A percentile compares a stretch with the other conserved stretches of the same genome.
Evolutionary conservation across 2,113 vertebrate genomes (phyloP).

Genomic region (Pituophis catenifer): DNA sequence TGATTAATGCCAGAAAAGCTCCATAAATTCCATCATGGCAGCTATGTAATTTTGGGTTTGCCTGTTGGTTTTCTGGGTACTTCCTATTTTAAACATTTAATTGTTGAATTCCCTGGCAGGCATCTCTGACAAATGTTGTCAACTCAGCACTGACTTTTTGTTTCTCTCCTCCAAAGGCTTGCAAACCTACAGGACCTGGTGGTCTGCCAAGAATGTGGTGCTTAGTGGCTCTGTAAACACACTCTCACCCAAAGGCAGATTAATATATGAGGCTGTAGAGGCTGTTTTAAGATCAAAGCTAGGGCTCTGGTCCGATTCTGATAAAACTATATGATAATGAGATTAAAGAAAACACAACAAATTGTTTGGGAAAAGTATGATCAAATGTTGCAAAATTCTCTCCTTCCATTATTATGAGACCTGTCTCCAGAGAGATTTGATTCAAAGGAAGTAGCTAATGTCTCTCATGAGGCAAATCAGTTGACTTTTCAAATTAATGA

Average conservation of each 20-base stretch:
- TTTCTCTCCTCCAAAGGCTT: slow-evolving; percentile 32
- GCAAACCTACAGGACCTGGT: slow-evolving; percentile 7
- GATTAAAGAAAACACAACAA: not conserved
- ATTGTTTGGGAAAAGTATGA: not conserved
- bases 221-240: slow-evolving; percentile 7
- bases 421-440: not conserved
- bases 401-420: not conserved
- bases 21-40: slow-evolving; percentile 7
- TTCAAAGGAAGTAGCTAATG: not conserved
- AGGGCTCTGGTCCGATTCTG: not conserved
- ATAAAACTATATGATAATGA: not conserved
- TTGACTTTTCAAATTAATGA: not conserved
- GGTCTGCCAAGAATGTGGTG: slow-evolving; percentile 11
- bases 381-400: not conserved
- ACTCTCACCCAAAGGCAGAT: slow-evolving; percentile 33
- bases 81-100: slow-evolving; percentile 25
- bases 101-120: slow-evolving; percentile 32
- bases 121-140: slow-evolving; percentile 40
- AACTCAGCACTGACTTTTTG: slow-evolving; percentile 22
- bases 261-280: slow-evolving; percentile 9
- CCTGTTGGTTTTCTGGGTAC: slow-evolving; percentile 24
- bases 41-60: slow-evolving; percentile 38
- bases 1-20: slow-evolving; percentile 12
- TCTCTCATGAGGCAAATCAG: not conserved
- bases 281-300: not conserved